phyloP scores from a whole-genome alignment of 2,888 invertebrate species.

The Syrphus vitripennis region DNA sequence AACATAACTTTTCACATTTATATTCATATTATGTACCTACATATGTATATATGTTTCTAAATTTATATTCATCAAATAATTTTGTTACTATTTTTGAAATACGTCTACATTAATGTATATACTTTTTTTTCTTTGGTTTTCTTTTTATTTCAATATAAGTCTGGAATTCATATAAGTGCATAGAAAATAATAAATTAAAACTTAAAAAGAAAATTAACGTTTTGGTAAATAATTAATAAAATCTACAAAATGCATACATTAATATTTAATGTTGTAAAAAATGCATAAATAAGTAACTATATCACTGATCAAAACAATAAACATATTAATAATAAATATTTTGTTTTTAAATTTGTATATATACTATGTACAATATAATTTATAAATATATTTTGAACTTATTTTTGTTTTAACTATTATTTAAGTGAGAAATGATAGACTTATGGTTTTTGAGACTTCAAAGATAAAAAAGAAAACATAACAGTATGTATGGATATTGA shows the following conservation, averaged over 20 bases:
- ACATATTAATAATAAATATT: slow-evolving; percentile 39
- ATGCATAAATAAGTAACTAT: slow-evolving; percentile 39
- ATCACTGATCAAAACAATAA: slow-evolving; percentile 19
- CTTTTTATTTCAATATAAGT: slow-evolving; percentile 39
- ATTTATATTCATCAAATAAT: slow-evolving; percentile 45
- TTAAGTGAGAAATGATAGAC: slow-evolving; percentile 37
- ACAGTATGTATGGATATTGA: slow-evolving; percentile 19
- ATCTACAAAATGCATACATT: slow-evolving; percentile 26
- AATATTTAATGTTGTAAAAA: neutral
- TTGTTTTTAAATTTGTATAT: slow-evolving; percentile 40
- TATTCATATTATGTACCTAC: slow-evolving; percentile 15
- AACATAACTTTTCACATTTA: slow-evolving; percentile 59
- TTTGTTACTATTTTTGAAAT: slow-evolving; percentile 38
- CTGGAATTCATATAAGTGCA: slow-evolving; percentile 70
- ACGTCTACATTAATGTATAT: slow-evolving; percentile 56
- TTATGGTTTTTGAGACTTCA: slow-evolving; percentile 18
- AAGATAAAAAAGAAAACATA: slow-evolving; percentile 17
- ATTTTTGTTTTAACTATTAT: slow-evolving; percentile 45
- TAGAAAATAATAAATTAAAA: slow-evolving; percentile 7
- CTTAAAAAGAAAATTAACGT: slow-evolving; percentile 6
- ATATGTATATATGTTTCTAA: slow-evolving; percentile 36
- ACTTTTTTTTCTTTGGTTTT: slow-evolving; percentile 21
- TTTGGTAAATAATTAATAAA: neutral
- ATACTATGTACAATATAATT: slow-evolving; percentile 70
- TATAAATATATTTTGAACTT: slow-evolving; percentile 67